phyloP scores from a whole-genome alignment of 2,797 vertebrate genomes.

The Pseudotriccus pelzelni region DNA sequence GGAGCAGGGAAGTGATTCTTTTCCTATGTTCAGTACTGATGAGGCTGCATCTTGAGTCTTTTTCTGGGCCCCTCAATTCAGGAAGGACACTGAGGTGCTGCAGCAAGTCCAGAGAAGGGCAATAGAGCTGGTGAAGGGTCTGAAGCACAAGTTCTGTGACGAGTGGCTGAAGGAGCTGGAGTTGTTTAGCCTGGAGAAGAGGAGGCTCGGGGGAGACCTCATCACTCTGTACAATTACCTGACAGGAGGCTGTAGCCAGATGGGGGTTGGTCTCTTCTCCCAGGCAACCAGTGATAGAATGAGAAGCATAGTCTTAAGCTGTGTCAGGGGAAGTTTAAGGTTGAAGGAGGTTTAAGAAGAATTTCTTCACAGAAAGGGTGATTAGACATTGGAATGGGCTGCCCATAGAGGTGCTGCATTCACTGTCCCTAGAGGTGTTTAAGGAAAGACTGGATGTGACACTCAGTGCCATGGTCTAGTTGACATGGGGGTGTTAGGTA shows the following conservation, averaged over 20 bases:
- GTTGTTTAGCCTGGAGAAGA: background rate
- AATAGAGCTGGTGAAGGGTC: background rate
- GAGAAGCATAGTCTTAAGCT: background rate
- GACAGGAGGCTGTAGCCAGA: background rate
- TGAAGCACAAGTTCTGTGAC: background rate
- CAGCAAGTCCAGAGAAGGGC: background rate
- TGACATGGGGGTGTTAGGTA: background rate
- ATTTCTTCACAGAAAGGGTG: background rate
- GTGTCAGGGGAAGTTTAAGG: fast-evolving
- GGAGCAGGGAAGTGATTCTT: background rate
- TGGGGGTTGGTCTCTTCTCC: background rate
- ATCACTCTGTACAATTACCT: fast-evolving
- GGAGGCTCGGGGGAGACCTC: background rate
- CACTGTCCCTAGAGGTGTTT: background rate
- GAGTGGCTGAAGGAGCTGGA: background rate
- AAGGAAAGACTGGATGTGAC: background rate
- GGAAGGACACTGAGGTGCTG: background rate
- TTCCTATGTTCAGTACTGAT: background rate
- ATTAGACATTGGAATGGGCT: background rate
- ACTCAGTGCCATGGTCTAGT: background rate
- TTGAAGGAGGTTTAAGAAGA: background rate
- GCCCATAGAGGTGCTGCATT: background rate
- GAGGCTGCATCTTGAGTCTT: fast-evolving
- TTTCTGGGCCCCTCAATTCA: background rate
- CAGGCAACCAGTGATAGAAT: background rate